phyloP scores from a whole-genome alignment of 1,140 invertebrate species.

The Micrasema longulum region DNA sequence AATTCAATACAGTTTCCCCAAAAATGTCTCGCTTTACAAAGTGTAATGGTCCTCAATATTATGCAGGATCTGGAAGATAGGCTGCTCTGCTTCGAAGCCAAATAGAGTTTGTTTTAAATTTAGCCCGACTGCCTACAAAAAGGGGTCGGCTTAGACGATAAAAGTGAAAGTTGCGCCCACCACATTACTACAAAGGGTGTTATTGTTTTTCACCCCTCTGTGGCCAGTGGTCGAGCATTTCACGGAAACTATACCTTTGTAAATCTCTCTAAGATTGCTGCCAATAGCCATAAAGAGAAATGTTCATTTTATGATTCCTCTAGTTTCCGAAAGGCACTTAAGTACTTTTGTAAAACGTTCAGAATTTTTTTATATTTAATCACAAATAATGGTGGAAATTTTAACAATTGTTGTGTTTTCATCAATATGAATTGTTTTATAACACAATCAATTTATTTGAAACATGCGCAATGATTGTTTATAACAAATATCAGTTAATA shows the following conservation, averaged over 20 bases:
- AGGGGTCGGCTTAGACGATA: slow-evolving; percentile 43
- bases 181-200: slow-evolving; percentile 50
- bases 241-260: slow-evolving; percentile 5
- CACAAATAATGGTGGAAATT: too few species aligned
- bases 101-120: slow-evolving; percentile 40
- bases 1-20: not conserved
- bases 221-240: slow-evolving; percentile 8
- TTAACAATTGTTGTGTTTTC: too few species aligned
- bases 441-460: too few species aligned
- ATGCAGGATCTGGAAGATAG: slow-evolving; percentile 6
- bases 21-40: slow-evolving; percentile 29
- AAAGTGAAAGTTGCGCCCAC: slow-evolving; percentile 53
- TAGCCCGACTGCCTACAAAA: slow-evolving; percentile 35
- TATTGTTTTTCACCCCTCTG: slow-evolving; percentile 46
- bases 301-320: slow-evolving; percentile 12
- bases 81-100: not conserved
- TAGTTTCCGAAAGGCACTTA: not conserved
- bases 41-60: slow-evolving; percentile 15
- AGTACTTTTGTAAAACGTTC: too few species aligned
- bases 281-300: slow-evolving; percentile 1
- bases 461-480: too few species aligned
- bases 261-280: slow-evolving; percentile 7
- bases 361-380: too few species aligned
- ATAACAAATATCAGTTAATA: too few species aligned
- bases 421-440: too few species aligned